These are phyloP conservation scores for Catonia carolina DNA, from an alignment of 2,888 invertebrate genomes.

Conservation along the genomic window DNA sequence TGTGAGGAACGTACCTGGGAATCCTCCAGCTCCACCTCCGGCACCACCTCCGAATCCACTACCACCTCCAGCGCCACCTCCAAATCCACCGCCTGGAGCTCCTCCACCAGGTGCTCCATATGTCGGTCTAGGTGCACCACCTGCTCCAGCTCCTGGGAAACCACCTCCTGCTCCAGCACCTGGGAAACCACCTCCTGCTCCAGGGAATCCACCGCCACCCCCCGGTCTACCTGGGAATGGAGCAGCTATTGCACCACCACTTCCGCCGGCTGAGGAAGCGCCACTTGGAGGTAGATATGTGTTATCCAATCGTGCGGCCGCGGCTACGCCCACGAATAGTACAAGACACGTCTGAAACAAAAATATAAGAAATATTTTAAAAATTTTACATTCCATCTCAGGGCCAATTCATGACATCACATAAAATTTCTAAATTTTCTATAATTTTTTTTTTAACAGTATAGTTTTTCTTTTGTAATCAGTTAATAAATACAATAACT, in stretches of 20 bases:
- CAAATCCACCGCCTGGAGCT: constrained; percentile 16
- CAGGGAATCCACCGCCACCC: constrained; percentile 7
- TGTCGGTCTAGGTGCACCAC: constrained; percentile 17
- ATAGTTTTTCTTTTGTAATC: no score
- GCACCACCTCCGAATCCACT: constrained; percentile 23
- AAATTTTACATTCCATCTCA: neutral
- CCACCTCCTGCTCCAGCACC: constrained; percentile 19
- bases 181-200: neutral
- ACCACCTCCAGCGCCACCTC: constrained; percentile 22
- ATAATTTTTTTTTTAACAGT: no score
- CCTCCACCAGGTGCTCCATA: constrained; percentile 17
- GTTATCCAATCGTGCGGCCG: constrained; percentile 31
- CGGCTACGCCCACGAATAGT: constrained; percentile 25
- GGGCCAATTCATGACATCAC: no score
- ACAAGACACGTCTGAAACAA: constrained; percentile 23
- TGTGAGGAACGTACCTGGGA: constrained; percentile 11
- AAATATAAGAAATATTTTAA: neutral
- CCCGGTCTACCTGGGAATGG: constrained; percentile 23
- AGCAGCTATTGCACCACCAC: constrained; percentile 22
- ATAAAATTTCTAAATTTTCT: no score
- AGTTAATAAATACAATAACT: no score
- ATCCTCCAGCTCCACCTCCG: constrained; percentile 25
- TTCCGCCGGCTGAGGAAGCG: constrained; percentile 29
- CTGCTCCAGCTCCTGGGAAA: constrained; percentile 20
- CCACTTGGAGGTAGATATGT: constrained; percentile 32